These are phyloP conservation scores for Nebria ingens DNA, from an alignment of 1,140 invertebrate genomes.

Conservation along the genomic window DNA sequence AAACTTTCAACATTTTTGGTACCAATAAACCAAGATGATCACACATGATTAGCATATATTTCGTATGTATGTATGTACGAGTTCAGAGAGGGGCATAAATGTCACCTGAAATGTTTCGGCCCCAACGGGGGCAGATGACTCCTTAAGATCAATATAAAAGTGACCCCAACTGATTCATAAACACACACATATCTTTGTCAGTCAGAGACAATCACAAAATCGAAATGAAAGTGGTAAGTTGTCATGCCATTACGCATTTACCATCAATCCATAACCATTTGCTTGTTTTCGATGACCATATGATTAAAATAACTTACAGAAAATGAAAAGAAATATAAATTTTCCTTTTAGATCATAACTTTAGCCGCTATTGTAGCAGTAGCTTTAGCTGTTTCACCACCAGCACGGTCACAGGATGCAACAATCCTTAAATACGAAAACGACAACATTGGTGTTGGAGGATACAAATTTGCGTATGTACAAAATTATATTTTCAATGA, in stretches of 20 bases:
- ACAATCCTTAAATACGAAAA: constrained; percentile 30
- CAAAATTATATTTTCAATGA: neutral
- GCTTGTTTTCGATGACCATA: too few species aligned
- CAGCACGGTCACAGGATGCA: constrained; percentile 21
- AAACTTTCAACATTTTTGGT: neutral
- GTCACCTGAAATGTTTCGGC: neutral
- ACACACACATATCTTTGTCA: neutral
- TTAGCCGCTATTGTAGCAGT: constrained; percentile 31
- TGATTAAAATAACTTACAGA: too few species aligned
- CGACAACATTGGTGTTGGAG: constrained; percentile 36
- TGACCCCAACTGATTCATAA: neutral
- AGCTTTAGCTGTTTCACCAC: constrained; percentile 31
- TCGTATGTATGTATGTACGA: too few species aligned
- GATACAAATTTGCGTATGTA: constrained; percentile 40
- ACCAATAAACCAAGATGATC: neutral
- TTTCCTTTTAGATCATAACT: constrained; percentile 27
- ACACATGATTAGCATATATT: neutral
- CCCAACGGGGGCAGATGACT: neutral
- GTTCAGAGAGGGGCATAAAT: neutral
- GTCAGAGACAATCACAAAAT: neutral
- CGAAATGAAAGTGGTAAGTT: constrained; percentile 5
- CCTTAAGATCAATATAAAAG: neutral
- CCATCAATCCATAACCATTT: neutral
- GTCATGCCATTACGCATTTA: neutral
- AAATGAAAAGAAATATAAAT: too few species aligned